A percentile compares a stretch with the other conserved stretches of the same genome.
These are phyloP conservation scores for Deroplatys truncata DNA, from an alignment of 2,888 invertebrate genomes.

Conservation along the genomic window DNA sequence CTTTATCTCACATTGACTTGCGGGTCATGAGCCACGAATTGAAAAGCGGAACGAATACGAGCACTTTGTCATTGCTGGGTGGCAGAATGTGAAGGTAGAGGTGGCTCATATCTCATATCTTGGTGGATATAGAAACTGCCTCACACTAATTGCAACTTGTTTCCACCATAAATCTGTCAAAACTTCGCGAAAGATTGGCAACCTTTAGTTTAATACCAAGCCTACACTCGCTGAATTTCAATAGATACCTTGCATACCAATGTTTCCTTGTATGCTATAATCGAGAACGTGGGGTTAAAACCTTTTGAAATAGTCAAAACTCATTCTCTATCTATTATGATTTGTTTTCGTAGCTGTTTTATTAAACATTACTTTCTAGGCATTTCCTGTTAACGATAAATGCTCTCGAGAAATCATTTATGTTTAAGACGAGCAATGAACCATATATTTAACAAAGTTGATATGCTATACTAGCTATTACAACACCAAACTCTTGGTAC, in stretches of 20 bases:
- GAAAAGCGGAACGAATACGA: background rate
- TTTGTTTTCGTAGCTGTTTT: too few species aligned
- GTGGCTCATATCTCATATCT: background rate
- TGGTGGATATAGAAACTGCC: background rate
- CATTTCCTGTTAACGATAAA: too few species aligned
- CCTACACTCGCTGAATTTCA: background rate
- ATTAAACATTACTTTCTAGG: too few species aligned
- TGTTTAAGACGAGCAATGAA: too few species aligned
- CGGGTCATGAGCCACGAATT: background rate
- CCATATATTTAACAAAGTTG: too few species aligned
- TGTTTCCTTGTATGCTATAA: background rate
- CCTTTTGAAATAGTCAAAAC: too few species aligned
- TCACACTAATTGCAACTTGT: background rate
- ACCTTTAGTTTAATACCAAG: background rate
- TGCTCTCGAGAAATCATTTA: too few species aligned
- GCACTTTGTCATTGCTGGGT: background rate
- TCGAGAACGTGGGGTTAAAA: background rate
- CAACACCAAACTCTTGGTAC: too few species aligned
- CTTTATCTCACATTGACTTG: too few species aligned
- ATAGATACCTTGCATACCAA: background rate
- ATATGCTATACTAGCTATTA: too few species aligned
- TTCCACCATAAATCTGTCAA: background rate
- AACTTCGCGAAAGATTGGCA: background rate
- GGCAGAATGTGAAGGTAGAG: background rate
- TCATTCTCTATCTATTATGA: too few species aligned